Evolutionary conservation across 2,113 vertebrate species (phyloP), one percentile per base, ranked within the genome.

Genomic region (Amblyornis subalaris): DNA sequence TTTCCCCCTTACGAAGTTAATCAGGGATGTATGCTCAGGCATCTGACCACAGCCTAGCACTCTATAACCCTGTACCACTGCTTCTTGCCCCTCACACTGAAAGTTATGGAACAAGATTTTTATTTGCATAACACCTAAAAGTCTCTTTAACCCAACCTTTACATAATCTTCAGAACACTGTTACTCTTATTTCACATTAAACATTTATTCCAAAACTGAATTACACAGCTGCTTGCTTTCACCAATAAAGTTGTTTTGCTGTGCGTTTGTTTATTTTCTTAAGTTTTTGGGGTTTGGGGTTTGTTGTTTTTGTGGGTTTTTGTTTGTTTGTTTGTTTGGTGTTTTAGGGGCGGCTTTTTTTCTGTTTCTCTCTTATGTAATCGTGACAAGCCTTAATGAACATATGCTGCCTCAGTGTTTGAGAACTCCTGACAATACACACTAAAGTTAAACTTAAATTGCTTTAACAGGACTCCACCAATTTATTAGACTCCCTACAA

Each of bases 401-500:
- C 6, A 67, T 25, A 79, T 51, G 25, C 48, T 92, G 28, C 35
- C 72, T 85, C 76, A 80, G 45, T 67, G 20, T 29, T 70, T 75
- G 17, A 90, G 77, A 61, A 65, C 14, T 75, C 45, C 18, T 90
- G 83, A 40, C 26, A 80, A 89, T 45, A n/a, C 11, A 75, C 25
- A 57, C 23, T 89, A 20, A 90, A 88, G 60, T 75, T 74, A 84
- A 96, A 72, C 14, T 78, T 51, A 3, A 69, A 82, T 84, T 88
- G 31, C 36, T 84, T 61, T 85, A 88, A 89, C 45, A 92, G 88
- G 91, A 88, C 90, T 71, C 47, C 61, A 88, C 76, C 67, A 96
- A 95, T 88, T 95, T 96, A 89, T 91, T 92, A 95, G n/a, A 40
- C 65, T 94, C 75, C 18, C 28, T 96, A 86, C 40, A 95, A 85